Base-by-base conservation (phyloP, 2,888 invertebrate species). In the Campoletis raptor region DNA sequence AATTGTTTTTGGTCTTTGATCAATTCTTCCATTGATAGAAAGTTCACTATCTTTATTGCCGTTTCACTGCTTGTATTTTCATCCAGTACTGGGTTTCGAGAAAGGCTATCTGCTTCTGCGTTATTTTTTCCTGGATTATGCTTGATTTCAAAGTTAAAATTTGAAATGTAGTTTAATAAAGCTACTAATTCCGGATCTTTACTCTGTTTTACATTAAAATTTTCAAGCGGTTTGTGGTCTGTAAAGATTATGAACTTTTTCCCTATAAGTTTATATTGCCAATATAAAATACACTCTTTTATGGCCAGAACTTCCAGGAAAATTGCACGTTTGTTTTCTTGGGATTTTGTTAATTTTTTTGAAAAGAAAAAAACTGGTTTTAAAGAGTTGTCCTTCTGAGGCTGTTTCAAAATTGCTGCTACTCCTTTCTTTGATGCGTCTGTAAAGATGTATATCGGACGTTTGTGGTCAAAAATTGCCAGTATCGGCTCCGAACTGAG, bases 191-290 rank as follows among this genome's bases (percentile, higher is more conserved):
- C 87, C 79, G 86, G 74, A 66, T 89, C 89, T 45, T 81, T 83
- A 61, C 88, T 88, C 10, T 85, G 69, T 84, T 86, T 88, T 45
- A 88, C 77, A 48, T 88, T 89, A 57, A 88, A 76, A 77, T 88
- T 88, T 83, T 87, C 86, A 37, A 87, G 69, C 36, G 85, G 89
- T 83, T 86, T 85, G 61, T 88, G 84, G 64, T 86, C 84, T 40
- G 86, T 74, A 48, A 83, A 86, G 15, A 86, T 69, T 18, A 54
- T 69, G 78, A 78, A 78, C 52, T 66, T 66, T 1, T 78, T 78
- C 45, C 78, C 78, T 66, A 78, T 48, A 2, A 78, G 54, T 52
- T 78, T 66, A 48, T 67, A 78, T 45, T 78, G 78, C 78, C 78
- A 78, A 21, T 66, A 78, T 66, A 78, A 40, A 15, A 78, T 78